A percentile compares a stretch with the other conserved stretches of the same genome.
These are phyloP conservation scores for Betta splendens DNA, from an alignment of 2,797 vertebrate species.

Conservation along the genomic window DNA sequence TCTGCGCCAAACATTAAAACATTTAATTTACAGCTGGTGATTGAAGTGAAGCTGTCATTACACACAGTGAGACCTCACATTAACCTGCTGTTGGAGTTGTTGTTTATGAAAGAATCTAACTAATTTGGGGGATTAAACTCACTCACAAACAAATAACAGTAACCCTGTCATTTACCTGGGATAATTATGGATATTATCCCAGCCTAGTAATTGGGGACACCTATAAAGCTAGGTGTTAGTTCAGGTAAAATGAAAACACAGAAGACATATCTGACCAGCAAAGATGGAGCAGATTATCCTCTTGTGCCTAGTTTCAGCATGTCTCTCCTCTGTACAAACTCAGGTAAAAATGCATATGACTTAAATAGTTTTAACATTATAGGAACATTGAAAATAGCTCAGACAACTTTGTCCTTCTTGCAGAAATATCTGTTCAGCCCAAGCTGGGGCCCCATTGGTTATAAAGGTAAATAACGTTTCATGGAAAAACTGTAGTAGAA, in stretches of 20 bases:
- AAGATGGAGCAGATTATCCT: slow-evolving; percentile 73
- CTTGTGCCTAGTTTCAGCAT: slow-evolving; percentile 61
- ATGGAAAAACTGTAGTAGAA: slow-evolving; percentile 3
- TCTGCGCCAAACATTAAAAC: slow-evolving; percentile 66
- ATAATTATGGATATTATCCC: slow-evolving; percentile 71
- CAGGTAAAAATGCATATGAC: slow-evolving; percentile 66
- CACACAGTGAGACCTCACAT: slow-evolving; percentile 62
- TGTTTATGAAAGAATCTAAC: slow-evolving; percentile 69
- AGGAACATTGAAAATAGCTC: slow-evolving; percentile 1
- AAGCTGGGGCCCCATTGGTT: slow-evolving; percentile 65
- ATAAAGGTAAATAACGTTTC: slow-evolving; percentile 55
- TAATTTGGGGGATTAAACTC: slow-evolving; percentile 71
- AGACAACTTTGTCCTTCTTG: slow-evolving; percentile 24
- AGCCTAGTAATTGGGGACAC: slow-evolving; percentile 54
- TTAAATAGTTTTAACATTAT: neutral
- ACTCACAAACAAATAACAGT: slow-evolving; percentile 65
- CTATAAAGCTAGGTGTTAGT: slow-evolving; percentile 74
- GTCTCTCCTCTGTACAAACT: slow-evolving; percentile 55
- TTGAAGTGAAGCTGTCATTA: slow-evolving; percentile 72
- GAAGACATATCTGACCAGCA: slow-evolving; percentile 53
- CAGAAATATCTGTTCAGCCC: slow-evolving; percentile 65
- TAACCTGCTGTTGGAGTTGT: slow-evolving; percentile 62
- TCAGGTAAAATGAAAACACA: slow-evolving; percentile 61
- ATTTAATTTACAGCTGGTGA: slow-evolving; percentile 64
- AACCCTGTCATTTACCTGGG: slow-evolving; percentile 62